These are phyloP conservation scores for Heloderma charlesbogerti DNA, from an alignment of 2,113 vertebrate genomes.

Conservation along the genomic window DNA sequence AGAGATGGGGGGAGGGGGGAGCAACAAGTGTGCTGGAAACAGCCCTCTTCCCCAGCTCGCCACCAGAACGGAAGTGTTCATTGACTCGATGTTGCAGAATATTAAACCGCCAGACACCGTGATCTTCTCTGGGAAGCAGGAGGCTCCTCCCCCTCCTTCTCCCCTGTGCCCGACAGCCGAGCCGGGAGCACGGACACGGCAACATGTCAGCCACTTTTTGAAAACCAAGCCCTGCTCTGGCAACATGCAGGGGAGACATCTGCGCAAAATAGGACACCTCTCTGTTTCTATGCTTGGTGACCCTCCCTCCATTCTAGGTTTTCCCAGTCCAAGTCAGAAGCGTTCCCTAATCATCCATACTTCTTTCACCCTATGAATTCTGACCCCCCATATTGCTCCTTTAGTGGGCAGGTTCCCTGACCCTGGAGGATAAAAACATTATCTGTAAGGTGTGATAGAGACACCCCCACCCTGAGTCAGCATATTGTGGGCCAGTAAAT, in stretches of 20 bases:
- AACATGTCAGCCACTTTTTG: constrained; percentile 19
- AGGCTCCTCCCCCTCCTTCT: constrained; percentile 27
- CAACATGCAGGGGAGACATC: neutral
- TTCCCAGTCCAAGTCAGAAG: constrained; percentile 24
- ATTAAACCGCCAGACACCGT: constrained; percentile 43
- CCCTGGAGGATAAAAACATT: neutral
- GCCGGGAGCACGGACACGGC: neutral
- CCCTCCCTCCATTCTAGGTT: constrained; percentile 11
- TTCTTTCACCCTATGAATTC: neutral
- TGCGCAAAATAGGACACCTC: constrained; percentile 9
- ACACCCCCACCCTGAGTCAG: neutral
- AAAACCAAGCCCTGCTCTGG: constrained; percentile 4
- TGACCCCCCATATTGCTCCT: neutral
- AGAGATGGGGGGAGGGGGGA: constrained; percentile 1
- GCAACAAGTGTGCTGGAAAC: neutral
- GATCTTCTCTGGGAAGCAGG: constrained; percentile 36
- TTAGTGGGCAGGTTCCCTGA: neutral
- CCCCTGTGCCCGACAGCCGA: constrained; percentile 30
- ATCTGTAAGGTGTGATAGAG: neutral
- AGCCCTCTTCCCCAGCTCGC: neutral
- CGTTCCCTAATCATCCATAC: constrained; percentile 2
- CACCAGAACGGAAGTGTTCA: constrained; percentile 25
- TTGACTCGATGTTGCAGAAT: constrained; percentile 41
- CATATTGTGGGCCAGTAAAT: neutral
- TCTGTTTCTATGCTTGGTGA: neutral